phyloP scores from a whole-genome alignment of 1,140 invertebrate species.

The Calycopis cecrops region DNA sequence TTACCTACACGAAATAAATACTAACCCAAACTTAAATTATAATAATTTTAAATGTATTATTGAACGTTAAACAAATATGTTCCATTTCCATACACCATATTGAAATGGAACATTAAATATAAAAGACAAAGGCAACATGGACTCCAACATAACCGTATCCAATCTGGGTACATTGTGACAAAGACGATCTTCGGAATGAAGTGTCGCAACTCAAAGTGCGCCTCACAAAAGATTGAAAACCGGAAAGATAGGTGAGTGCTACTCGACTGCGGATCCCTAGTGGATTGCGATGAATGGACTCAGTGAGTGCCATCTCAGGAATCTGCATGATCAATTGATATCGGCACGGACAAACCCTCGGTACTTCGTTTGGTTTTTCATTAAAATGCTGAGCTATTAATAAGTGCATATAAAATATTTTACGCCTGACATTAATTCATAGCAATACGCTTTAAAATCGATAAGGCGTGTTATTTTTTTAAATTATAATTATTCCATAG shows the following conservation, averaged over 20 bases:
- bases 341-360: constrained; percentile 47
- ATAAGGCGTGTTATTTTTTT: no score
- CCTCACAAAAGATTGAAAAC: constrained; percentile 66
- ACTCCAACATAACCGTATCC: constrained; percentile 35
- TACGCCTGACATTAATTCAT: constrained; percentile 5
- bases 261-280: constrained; percentile 47
- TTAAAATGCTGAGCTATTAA: constrained; percentile 24
- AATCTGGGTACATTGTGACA: constrained; percentile 47
- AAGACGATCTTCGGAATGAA: constrained; percentile 56
- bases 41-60: no score
- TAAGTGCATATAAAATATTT: neutral
- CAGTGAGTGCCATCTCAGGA: constrained; percentile 43
- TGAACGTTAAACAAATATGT: no score
- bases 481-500: no score
- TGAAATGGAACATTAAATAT: no score
- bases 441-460: constrained; percentile 5
- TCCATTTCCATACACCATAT: no score
- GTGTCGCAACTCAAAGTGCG: constrained; percentile 52
- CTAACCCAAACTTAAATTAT: no score
- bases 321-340: constrained; percentile 70
- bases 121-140: constrained; percentile 34
- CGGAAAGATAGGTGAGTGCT: constrained; percentile 64
- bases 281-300: constrained; percentile 52
- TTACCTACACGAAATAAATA: no score
- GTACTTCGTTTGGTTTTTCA: constrained; percentile 36